phyloP scores from a whole-genome alignment of 2,797 vertebrate genomes.

The Cheirogaleus major region DNA sequence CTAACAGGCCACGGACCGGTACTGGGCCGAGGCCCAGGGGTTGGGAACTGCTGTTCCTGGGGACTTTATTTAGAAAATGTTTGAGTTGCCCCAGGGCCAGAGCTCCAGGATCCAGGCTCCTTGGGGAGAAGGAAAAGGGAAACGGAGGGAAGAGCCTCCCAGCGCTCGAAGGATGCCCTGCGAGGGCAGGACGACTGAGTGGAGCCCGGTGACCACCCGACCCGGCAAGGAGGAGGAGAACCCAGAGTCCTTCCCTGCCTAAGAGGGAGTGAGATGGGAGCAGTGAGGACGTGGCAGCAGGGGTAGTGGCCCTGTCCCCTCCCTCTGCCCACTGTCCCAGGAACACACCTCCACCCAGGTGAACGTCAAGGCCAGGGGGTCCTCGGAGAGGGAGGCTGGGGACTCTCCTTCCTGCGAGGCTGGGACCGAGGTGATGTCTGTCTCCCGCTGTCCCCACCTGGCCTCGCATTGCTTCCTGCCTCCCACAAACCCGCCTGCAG shows the following conservation, averaged over 20 bases:
- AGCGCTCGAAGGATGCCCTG: fast-evolving
- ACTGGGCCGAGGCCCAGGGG: too few species aligned
- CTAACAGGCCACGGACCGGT: too few species aligned
- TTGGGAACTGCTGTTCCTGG: too few species aligned
- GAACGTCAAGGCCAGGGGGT: too few species aligned
- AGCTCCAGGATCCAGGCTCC: too few species aligned
- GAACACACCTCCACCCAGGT: too few species aligned
- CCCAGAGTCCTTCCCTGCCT: background rate
- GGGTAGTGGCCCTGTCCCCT: background rate
- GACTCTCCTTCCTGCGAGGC: background rate
- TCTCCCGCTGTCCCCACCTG: background rate
- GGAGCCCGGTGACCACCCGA: too few species aligned
- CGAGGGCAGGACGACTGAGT: background rate
- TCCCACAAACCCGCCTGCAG: background rate
- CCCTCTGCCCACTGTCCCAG: background rate
- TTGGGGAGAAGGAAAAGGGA: background rate
- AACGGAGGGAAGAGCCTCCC: background rate
- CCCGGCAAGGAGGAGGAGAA: background rate
- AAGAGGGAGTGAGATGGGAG: background rate
- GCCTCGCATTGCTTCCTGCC: background rate
- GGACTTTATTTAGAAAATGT: background rate
- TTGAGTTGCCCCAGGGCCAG: background rate
- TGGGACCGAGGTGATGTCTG: background rate
- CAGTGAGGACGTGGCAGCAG: fast-evolving
- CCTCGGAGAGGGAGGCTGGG: fast-evolving